Percentiles rank a stretch among this genome's conserved stretches.
Conservation (phyloP, 2,113 vertebrate genomes). For the Oriolus oriolus region DNA sequence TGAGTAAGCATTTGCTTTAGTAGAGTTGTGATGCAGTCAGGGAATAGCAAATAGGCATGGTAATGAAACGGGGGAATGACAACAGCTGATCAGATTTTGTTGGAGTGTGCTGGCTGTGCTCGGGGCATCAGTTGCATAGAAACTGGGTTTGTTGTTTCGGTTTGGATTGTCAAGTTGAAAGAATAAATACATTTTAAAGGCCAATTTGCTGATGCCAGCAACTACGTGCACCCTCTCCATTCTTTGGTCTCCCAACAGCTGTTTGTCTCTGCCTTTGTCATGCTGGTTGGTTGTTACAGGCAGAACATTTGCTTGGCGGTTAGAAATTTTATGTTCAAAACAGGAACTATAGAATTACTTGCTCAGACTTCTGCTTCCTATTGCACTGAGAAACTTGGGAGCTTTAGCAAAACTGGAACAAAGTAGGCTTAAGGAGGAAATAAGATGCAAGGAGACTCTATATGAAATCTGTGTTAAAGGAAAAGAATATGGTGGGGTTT, state of each 20-base stretch:
- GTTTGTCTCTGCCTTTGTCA: neutral
- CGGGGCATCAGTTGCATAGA: neutral
- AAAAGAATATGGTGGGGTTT: rapidly evolving
- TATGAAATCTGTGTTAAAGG: neutral
- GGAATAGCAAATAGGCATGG: neutral
- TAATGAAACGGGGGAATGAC: neutral
- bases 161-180: neutral
- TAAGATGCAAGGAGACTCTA: neutral
- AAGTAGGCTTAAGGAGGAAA: neutral
- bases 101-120: neutral
- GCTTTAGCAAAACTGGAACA: neutral
- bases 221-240: neutral
- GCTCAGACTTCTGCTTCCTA: neutral
- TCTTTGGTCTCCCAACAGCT: neutral
- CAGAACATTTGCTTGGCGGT: neutral
- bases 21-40: neutral
- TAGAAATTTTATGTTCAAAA: neutral
- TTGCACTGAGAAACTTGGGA: neutral
- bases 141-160: neutral
- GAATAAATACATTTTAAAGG: neutral
- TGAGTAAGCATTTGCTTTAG: neutral
- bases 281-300: neutral
- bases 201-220: neutral
- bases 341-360: neutral
- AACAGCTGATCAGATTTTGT: neutral